A percentile compares a stretch with the other conserved stretches of the same genome.
Conservation (phyloP, 2,797 vertebrate genomes). For the Brachymystax lenok region DNA sequence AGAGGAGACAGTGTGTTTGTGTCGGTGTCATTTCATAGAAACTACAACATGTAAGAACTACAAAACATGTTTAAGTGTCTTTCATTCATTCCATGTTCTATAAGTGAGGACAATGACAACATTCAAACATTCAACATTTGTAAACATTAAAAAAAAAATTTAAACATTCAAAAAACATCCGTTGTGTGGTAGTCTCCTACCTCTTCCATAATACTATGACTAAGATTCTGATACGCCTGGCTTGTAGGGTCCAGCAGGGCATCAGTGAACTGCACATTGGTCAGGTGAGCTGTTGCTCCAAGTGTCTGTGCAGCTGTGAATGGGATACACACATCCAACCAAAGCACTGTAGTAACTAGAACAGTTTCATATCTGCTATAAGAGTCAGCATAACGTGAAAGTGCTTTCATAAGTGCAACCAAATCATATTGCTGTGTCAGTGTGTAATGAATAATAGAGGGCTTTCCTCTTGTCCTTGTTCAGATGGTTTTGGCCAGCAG, state of each 20-base stretch:
- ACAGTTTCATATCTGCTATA: too few relatives aligned
- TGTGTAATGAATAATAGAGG: neutral
- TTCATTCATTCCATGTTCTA: neutral
- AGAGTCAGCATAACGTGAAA: neutral
- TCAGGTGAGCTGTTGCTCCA: conserved; percentile 67
- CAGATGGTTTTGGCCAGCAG: neutral
- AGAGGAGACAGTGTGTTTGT: neutral
- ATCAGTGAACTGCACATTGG: conserved; percentile 67
- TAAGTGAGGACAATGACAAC: neutral
- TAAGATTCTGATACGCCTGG: conserved; percentile 71
- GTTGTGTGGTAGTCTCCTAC: conserved; percentile 59
- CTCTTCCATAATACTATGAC: conserved; percentile 61
- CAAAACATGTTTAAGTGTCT: neutral
- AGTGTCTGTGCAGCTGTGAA: conserved; percentile 77
- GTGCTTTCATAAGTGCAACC: neutral
- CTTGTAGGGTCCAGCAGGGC: conserved; percentile 73
- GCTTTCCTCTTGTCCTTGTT: neutral
- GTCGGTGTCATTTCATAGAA: neutral
- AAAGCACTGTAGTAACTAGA: neutral
- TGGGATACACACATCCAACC: neutral
- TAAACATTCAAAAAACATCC: neutral
- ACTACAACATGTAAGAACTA: neutral
- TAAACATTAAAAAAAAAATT: neutral
- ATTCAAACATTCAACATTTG: neutral
- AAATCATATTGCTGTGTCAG: neutral